Evolutionary conservation across 1,140 invertebrate genomes (phyloP).

Genomic region (Aphelenchoides fujianensis): DNA sequence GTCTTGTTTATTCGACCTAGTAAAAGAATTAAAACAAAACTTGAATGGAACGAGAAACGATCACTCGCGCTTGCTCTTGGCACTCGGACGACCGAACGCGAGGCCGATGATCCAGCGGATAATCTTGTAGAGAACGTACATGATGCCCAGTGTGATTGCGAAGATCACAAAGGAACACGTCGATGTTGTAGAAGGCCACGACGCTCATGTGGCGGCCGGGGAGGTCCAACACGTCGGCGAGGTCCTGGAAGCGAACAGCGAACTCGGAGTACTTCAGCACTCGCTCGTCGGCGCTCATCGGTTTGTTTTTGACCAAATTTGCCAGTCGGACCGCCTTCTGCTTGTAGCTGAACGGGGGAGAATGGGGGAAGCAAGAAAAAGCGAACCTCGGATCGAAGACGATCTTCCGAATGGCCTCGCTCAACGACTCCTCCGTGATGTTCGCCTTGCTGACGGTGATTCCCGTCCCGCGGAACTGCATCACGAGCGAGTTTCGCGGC

Average conservation of each 20-base stretch:
- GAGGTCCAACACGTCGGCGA: constrained; percentile 12
- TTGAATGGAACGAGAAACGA: too few relatives aligned
- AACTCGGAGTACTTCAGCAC: constrained; percentile 31
- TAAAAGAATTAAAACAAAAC: too few relatives aligned
- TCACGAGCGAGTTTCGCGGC: background rate
- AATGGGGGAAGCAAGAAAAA: background rate
- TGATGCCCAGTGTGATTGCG: background rate
- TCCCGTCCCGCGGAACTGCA: background rate
- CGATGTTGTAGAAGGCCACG: constrained; percentile 17
- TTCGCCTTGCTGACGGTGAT: constrained; percentile 2
- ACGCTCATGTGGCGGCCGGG: constrained; percentile 15
- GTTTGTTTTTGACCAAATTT: constrained; percentile 14
- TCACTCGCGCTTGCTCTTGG: too few relatives aligned
- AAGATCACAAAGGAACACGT: constrained; percentile 14
- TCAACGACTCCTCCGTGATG: background rate
- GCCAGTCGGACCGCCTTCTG: constrained; percentile 10
- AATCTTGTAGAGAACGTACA: too few relatives aligned
- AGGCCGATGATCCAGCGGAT: background rate
- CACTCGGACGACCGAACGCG: background rate
- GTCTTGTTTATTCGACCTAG: background rate
- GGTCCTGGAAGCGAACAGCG: constrained; percentile 28
- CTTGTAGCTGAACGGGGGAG: background rate
- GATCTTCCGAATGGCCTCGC: background rate
- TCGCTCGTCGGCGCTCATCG: constrained; percentile 26
- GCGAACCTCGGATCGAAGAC: background rate